Percentiles rank a stretch among this genome's conserved stretches.
phyloP scores from a whole-genome alignment of 2,888 invertebrate genomes.

The Syrphus vitripennis region DNA sequence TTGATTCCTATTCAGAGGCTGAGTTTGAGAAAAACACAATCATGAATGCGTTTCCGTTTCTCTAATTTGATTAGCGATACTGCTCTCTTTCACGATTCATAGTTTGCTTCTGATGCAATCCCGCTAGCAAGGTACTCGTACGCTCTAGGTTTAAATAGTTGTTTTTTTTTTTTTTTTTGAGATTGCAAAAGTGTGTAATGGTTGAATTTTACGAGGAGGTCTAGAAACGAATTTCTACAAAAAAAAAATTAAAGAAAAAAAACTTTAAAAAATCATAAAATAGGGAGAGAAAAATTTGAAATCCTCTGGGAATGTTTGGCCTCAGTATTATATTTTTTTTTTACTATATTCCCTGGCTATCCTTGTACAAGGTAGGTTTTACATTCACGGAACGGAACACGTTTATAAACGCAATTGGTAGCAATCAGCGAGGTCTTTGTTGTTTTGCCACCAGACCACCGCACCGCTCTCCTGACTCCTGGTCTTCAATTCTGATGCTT shows the following conservation, averaged over 20 bases:
- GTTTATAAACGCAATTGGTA: conserved; percentile 56
- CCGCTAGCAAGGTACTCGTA: not conserved
- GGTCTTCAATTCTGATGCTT: not conserved
- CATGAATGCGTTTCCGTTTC: conserved; percentile 54
- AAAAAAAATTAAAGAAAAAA: conserved; percentile 13
- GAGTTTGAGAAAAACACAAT: not conserved
- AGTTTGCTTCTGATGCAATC: not conserved
- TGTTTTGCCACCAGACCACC: conserved; percentile 32
- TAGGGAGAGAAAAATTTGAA: not conserved
- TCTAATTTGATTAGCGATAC: conserved; percentile 53
- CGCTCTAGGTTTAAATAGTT: conserved; percentile 8
- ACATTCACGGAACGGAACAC: conserved; percentile 27
- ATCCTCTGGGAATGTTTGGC: conserved; percentile 29
- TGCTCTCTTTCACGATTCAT: not conserved
- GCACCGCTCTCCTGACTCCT: too few relatives aligned
- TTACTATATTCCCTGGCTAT: conserved; percentile 5
- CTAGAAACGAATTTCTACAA: not conserved
- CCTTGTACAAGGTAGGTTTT: not conserved
- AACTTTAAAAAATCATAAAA: not conserved
- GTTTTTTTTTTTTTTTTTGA: not conserved
- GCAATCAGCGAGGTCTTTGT: conserved; percentile 62
- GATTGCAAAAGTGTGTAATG: conserved; percentile 22
- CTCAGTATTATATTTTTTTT: not conserved
- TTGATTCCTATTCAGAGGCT: not conserved
- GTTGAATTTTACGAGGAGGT: conserved; percentile 2